phyloP scores from a whole-genome alignment of 2,888 invertebrate genomes.

The Pyrrhosoma nymphula region DNA sequence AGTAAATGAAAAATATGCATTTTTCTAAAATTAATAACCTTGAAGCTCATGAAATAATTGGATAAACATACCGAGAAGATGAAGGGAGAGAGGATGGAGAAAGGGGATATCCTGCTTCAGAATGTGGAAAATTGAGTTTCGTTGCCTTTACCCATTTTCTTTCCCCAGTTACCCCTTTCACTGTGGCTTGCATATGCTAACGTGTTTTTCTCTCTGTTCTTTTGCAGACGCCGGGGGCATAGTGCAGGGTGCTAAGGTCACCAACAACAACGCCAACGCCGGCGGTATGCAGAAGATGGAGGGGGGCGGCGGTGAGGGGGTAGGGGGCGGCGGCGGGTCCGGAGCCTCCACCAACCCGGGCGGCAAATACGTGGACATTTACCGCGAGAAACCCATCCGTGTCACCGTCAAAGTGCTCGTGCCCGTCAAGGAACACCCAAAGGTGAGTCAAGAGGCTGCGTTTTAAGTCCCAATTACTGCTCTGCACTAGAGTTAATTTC shows the following conservation, averaged over 20 bases:
- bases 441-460: constrained; percentile 78
- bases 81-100: too few relatives aligned
- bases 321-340: constrained; percentile 25
- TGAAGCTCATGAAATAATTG: too few relatives aligned
- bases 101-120: too few relatives aligned
- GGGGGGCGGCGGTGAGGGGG: neutral
- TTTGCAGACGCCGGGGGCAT: constrained; percentile 36
- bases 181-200: neutral
- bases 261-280: constrained; percentile 3
- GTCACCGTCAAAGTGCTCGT: constrained; percentile 87
- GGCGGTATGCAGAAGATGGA: constrained; percentile 38
- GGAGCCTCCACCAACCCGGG: constrained; percentile 83
- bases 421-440: constrained; percentile 87
- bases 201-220: too few relatives aligned
- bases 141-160: too few relatives aligned
- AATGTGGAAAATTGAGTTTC: too few relatives aligned
- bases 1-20: too few relatives aligned
- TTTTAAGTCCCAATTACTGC: neutral
- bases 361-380: constrained; percentile 87
- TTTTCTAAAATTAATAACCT: too few relatives aligned
- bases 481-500: neutral
- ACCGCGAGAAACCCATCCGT: constrained; percentile 86
- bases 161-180: too few relatives aligned
- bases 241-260: constrained; percentile 30
- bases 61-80: too few relatives aligned